Evolutionary conservation across 2,888 invertebrate genomes (phyloP), one percentile per base, ranked within the genome.

Genomic region (Dysmachus trigonus): DNA sequence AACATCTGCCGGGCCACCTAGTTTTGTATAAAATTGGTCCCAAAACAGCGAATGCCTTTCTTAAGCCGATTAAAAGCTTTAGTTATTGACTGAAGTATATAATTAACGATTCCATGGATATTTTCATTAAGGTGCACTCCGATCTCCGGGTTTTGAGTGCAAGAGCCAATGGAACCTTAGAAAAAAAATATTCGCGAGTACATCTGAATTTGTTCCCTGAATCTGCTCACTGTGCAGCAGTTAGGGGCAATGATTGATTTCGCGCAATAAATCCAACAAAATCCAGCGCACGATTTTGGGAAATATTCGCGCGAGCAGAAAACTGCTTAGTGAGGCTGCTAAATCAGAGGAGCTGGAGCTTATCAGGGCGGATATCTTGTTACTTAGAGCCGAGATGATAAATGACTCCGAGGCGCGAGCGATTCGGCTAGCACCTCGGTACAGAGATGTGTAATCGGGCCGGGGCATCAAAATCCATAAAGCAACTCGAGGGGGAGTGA

Each of bases 381-480:
- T 33, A 33, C 53, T 81, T 35, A 22, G 53, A 81, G 33, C 53
- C 53, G 81, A 35, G 53, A 81, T 81, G 81, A 81, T 81, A 81
- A 81, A 81, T 81, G 81, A 33, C 33, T 35, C 4, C 33, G 47
- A 41, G 47, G 31, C 53, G 81, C 22, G 22, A 13, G 33, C 81
- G 62, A 81, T 81, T 81, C 81, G 47, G 38, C 81, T 47, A 35
- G 53, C 81, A 81, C 81, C 62, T 53, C 35, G 31, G 22, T 22
- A 81, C 47, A 35, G 47, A 81, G 81, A 81, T 62, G 33, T 62
- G 33, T 53, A 81, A 81, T 81, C 81, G 31, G 33, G 81, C 53
- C 18, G 53, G 30, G 81, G 62, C 51, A 81, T 62, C 81, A 81
- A 35, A 81, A 81, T 81, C 81, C 81, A 81, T 81, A 62, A 62